Conservation (phyloP, 2,113 vertebrate genomes). For the Rhynchomys soricoides region DNA sequence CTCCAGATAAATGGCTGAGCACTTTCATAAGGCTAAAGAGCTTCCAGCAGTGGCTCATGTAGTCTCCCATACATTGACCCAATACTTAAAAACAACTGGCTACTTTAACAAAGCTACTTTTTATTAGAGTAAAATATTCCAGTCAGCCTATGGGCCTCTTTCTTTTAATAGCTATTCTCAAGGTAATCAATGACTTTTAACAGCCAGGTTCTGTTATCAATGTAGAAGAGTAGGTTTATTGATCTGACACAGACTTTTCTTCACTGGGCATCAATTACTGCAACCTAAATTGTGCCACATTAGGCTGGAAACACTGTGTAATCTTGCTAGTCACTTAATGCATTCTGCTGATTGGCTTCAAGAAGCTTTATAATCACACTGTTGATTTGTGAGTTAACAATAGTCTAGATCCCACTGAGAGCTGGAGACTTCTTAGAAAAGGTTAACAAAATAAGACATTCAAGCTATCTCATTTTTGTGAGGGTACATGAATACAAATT, state of each 20-base stretch:
- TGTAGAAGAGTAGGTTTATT: slow-evolving; percentile 60
- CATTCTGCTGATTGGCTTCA: slow-evolving; percentile 47
- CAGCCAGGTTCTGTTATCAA: slow-evolving; percentile 47
- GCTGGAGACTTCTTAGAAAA: slow-evolving; percentile 34
- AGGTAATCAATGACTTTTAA: slow-evolving; percentile 75
- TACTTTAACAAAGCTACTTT: slow-evolving; percentile 65
- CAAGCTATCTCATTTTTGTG: slow-evolving; percentile 62
- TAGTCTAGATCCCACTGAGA: slow-evolving; percentile 63
- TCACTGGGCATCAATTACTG: slow-evolving; percentile 66
- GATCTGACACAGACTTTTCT: slow-evolving; percentile 73
- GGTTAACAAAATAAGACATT: slow-evolving; percentile 71
- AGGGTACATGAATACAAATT: slow-evolving; percentile 66
- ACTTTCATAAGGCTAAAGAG: not conserved
- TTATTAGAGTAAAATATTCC: slow-evolving; percentile 61
- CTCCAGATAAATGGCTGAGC: not conserved
- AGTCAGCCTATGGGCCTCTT: slow-evolving; percentile 50
- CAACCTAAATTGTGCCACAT: slow-evolving; percentile 46
- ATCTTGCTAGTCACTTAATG: slow-evolving; percentile 40
- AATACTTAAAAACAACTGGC: slow-evolving; percentile 39
- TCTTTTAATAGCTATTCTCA: slow-evolving; percentile 72
- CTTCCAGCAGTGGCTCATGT: not conserved
- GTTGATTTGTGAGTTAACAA: slow-evolving; percentile 67
- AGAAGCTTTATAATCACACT: not conserved
- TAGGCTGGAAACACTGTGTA: slow-evolving; percentile 59
- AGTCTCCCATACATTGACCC: slow-evolving; percentile 17